Conservation (phyloP, 2,797 vertebrate genomes). For the Eidolon dupreanum region DNA sequence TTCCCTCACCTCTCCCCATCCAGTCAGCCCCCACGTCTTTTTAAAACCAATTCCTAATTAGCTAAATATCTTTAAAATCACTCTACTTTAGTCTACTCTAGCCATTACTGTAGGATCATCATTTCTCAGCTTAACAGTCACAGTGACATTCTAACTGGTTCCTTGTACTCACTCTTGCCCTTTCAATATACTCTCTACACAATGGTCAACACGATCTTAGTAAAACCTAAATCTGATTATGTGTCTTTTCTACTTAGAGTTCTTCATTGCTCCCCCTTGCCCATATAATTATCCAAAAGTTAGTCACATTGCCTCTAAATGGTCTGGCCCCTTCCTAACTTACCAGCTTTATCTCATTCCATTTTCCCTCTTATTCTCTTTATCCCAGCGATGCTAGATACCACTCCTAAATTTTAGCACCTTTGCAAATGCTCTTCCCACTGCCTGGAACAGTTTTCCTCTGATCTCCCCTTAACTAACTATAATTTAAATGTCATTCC, state of each 20-base stretch:
- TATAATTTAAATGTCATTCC: background rate
- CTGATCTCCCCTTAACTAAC: background rate
- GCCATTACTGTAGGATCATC: background rate
- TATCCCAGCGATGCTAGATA: background rate
- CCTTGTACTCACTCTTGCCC: background rate
- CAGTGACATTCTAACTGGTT: background rate
- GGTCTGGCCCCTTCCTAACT: background rate
- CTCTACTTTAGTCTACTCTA: background rate
- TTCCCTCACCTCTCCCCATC: background rate
- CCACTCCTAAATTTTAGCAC: background rate
- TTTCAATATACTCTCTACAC: background rate
- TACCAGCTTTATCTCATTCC: background rate
- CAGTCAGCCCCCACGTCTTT: background rate
- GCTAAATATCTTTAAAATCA: constrained; percentile 28
- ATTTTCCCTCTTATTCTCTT: background rate
- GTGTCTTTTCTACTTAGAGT: background rate
- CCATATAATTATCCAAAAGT: background rate
- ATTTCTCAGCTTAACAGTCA: background rate
- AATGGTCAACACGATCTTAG: background rate
- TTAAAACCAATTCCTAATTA: background rate
- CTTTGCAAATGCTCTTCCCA: background rate
- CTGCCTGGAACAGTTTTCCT: background rate
- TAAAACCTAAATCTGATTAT: background rate
- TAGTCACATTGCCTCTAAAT: background rate
- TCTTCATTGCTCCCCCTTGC: background rate